Evolutionary conservation across 2,797 vertebrate species (phyloP).

Genomic region (Cyclopterus lumpus): DNA sequence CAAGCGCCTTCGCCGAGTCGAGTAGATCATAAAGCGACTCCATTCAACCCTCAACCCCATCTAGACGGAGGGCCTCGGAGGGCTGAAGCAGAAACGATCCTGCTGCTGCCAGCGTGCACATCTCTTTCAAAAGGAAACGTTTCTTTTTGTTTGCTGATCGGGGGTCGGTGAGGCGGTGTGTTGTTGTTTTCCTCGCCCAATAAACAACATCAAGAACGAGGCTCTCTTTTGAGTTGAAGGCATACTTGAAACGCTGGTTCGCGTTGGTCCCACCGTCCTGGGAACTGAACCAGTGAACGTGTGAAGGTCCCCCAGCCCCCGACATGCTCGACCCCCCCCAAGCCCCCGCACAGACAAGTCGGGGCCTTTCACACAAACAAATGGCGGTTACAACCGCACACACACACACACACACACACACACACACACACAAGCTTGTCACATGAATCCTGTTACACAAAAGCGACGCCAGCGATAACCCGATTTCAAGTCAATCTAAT

Average conservation of each 20-base stretch:
- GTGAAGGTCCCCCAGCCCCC: conserved; percentile 51
- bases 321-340: conserved; percentile 64
- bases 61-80: conserved; percentile 52
- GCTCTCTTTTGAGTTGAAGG: conserved; percentile 35
- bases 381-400: conserved; percentile 51
- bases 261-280: conserved; percentile 57
- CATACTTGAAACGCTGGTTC: conserved; percentile 65
- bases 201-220: conserved; percentile 36
- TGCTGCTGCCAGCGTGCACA: conserved; percentile 43
- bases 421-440: conserved; percentile 54
- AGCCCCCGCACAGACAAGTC: conserved; percentile 61
- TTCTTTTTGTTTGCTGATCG: conserved; percentile 3
- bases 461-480: conserved; percentile 32
- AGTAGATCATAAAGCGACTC: conserved; percentile 65
- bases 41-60: conserved; percentile 59
- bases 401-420: no score
- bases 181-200: conserved; percentile 40
- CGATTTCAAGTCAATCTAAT: conserved; percentile 65
- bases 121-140: conserved; percentile 56
- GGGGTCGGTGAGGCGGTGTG: conserved; percentile 20
- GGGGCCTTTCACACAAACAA: conserved; percentile 63
- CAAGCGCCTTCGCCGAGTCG: conserved; percentile 65
- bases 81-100: conserved; percentile 46
- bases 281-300: conserved; percentile 43
- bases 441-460: conserved; percentile 58